phyloP scores from a whole-genome alignment of 2,888 invertebrate genomes.

The Agrotis clavis region DNA sequence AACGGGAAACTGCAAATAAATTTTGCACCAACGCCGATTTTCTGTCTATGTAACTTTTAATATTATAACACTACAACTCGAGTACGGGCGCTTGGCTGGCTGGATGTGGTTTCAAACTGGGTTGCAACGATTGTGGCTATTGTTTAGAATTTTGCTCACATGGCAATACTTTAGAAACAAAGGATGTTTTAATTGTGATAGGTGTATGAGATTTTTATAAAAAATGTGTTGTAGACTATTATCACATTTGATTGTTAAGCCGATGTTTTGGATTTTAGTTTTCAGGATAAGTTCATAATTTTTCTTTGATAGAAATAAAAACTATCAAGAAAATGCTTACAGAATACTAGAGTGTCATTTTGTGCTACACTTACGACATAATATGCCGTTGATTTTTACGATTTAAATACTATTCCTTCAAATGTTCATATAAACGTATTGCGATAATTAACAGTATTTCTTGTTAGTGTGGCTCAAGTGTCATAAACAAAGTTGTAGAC shows the following conservation, averaged over 20 bases:
- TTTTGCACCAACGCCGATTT: slow-evolving; percentile 40
- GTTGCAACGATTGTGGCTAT: slow-evolving; percentile 37
- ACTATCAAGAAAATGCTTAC: too few relatives aligned
- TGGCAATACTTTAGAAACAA: slow-evolving; percentile 21
- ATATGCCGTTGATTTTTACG: too few relatives aligned
- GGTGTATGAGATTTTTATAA: too few relatives aligned
- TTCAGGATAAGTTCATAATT: too few relatives aligned
- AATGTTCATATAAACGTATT: too few relatives aligned
- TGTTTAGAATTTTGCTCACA: slow-evolving; percentile 19
- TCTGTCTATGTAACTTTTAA: slow-evolving; percentile 39
- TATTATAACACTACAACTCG: slow-evolving; percentile 42
- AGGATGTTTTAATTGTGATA: background rate
- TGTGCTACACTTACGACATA: too few relatives aligned
- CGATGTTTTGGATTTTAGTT: too few relatives aligned
- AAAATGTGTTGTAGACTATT: background rate
- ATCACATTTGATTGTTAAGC: too few relatives aligned
- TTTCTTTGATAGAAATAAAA: too few relatives aligned
- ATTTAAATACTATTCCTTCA: too few relatives aligned
- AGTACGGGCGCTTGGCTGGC: slow-evolving; percentile 10
- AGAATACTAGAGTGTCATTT: too few relatives aligned
- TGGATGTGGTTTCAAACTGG: slow-evolving; percentile 35
- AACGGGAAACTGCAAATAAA: slow-evolving; percentile 43
- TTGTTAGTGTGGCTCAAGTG: background rate
- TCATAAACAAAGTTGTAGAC: slow-evolving; percentile 7
- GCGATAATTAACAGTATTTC: too few relatives aligned